Conservation (phyloP, 2,113 vertebrate genomes). For the Eptesicus fuscus region DNA sequence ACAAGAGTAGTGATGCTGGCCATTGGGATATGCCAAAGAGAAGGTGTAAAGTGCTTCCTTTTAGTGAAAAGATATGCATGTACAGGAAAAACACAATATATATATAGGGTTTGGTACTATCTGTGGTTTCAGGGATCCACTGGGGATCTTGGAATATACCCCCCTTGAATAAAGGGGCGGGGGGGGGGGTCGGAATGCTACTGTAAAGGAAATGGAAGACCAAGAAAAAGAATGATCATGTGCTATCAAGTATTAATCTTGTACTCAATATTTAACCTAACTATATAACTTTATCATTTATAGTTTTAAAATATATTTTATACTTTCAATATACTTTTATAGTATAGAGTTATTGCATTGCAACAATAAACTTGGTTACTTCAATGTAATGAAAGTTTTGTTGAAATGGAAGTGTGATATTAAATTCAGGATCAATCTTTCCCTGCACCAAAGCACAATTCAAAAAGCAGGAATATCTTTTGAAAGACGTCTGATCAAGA, state of each 20-base stretch:
- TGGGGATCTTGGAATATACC: not conserved
- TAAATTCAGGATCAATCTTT: not conserved
- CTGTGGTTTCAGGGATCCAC: not conserved
- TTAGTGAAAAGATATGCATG: too few species aligned
- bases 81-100: not conserved
- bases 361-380: not conserved
- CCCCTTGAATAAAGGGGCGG: not conserved
- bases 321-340: not conserved
- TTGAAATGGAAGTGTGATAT: not conserved
- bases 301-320: not conserved
- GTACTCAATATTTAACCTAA: not conserved
- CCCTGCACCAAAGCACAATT: not conserved
- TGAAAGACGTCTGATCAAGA: not conserved
- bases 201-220: not conserved
- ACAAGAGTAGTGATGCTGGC: not conserved
- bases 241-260: not conserved
- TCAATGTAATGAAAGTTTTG: not conserved
- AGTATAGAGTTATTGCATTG: not conserved
- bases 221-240: not conserved
- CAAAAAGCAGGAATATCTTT: not conserved
- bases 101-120: too few species aligned
- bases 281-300: not conserved
- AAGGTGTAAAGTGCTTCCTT: not conserved
- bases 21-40: not conserved
- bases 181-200: rapidly evolving